These are phyloP conservation scores for Melikaiella ostensackeni DNA, from an alignment of 2,888 invertebrate species.

Conservation along the genomic window DNA sequence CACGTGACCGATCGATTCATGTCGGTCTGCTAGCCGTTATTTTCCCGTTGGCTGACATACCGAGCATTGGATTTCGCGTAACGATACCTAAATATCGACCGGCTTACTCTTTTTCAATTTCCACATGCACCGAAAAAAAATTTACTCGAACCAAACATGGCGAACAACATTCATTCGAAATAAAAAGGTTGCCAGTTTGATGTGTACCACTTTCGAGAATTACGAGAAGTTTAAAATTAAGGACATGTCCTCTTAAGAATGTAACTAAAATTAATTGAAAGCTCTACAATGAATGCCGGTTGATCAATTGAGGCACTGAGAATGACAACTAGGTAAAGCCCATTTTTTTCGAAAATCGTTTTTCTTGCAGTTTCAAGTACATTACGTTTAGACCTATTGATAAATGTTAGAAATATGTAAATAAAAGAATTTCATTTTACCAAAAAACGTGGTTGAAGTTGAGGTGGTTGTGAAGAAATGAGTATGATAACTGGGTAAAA, in stretches of 20 bases:
- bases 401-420: too few species aligned
- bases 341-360: too few species aligned
- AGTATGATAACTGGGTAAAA: too few species aligned
- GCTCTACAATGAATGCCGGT: too few species aligned
- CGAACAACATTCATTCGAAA: constrained; percentile 13
- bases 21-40: constrained; percentile 32
- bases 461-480: too few species aligned
- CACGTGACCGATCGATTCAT: constrained; percentile 41
- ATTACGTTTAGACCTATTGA: too few species aligned
- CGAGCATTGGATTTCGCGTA: constrained; percentile 35
- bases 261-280: too few species aligned
- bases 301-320: too few species aligned
- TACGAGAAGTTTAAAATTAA: constrained; percentile 8
- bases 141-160: background rate
- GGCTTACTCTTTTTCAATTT: constrained; percentile 23
- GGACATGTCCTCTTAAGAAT: background rate
- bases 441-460: too few species aligned
- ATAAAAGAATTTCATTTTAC: too few species aligned
- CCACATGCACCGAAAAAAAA: constrained; percentile 7
- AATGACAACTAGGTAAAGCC: too few species aligned
- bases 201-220: constrained; percentile 19
- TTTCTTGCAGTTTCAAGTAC: too few species aligned
- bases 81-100: constrained; percentile 39
- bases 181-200: constrained; percentile 8
- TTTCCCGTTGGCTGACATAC: constrained; percentile 32